These are phyloP conservation scores for Noctilio leporinus DNA, from an alignment of 2,113 vertebrate genomes.

Conservation along the genomic window DNA sequence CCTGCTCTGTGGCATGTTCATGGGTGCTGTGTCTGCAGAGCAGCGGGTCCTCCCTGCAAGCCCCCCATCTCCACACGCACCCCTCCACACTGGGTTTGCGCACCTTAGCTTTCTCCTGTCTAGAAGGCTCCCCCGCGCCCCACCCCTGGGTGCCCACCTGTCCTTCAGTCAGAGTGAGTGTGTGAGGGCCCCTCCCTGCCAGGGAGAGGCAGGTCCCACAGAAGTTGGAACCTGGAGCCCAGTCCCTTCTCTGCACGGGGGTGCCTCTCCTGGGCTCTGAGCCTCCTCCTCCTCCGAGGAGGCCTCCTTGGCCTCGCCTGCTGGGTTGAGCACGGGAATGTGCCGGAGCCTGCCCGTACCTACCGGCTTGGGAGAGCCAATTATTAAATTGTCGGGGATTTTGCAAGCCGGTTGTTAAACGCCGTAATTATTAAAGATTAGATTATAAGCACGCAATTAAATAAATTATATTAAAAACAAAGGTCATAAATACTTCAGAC, in stretches of 20 bases:
- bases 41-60: background rate
- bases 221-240: background rate
- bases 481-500: constrained; percentile 52
- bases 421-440: constrained; percentile 61
- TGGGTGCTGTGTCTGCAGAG: background rate
- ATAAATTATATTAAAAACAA: constrained; percentile 65
- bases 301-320: constrained; percentile 5
- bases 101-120: too few species aligned
- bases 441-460: constrained; percentile 64
- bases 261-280: background rate
- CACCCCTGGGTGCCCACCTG: background rate
- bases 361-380: background rate
- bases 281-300: background rate
- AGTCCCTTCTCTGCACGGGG: accelerated
- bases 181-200: background rate
- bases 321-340: constrained; percentile 11
- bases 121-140: background rate
- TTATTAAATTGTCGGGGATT: constrained; percentile 58
- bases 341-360: constrained; percentile 38
- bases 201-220: background rate
- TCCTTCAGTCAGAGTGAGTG: background rate
- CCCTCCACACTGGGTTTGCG: background rate
- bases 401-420: constrained; percentile 65
- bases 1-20: too few species aligned
- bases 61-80: too few species aligned